Base-by-base conservation (phyloP, 2,888 invertebrate species). In the Hymenopus coronatus region DNA sequence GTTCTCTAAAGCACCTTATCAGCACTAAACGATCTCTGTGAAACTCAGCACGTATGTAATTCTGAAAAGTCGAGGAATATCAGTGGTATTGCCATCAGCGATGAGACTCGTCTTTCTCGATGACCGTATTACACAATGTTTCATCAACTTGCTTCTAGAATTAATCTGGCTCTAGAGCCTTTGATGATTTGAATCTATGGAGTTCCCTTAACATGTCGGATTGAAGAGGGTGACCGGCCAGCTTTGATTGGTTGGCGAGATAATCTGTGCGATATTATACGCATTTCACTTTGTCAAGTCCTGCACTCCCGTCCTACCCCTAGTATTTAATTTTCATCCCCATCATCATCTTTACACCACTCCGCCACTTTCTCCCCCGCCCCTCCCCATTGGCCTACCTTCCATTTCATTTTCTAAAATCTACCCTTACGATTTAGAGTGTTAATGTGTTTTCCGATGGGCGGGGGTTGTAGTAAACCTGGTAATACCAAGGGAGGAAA, bases 211-310 rank as follows among this genome's bases (percentile, higher is more conserved):
- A 82, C 82, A 33, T 82, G 33, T 81, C 30, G 82, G 87, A 33
- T 28, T 54, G 83, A 81, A 83, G 82, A 30, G 28, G 46, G 89
- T 25, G 46, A 84, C 25, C 20, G 82, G 86, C 88, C 88, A 33
- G 85, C 89, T 90, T 90, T 90, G 90, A 90, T 90, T 88, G 89
- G 88, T 89, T 88, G 88, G 90, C 89, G 88, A 89, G 89, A 90
- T 90, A 90, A 90, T 90, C 90, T 88, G 83, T 40, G 88, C 82
- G 89, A 90, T 89, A 90, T 90, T 90, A 90, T 89, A 88, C 89
- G 90, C 90, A 87, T 83, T 89, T 84, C 89, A 88, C 90, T 89
- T 88, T 87, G 82, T 87, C 87, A 82, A 86, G 70, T 86, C 27
- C 6, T 87, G 82, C 87, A 87, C 28, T 82, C 88, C 88, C 82